Base-by-base conservation (phyloP, 2,797 vertebrate species). In the Danio kyathit region DNA sequence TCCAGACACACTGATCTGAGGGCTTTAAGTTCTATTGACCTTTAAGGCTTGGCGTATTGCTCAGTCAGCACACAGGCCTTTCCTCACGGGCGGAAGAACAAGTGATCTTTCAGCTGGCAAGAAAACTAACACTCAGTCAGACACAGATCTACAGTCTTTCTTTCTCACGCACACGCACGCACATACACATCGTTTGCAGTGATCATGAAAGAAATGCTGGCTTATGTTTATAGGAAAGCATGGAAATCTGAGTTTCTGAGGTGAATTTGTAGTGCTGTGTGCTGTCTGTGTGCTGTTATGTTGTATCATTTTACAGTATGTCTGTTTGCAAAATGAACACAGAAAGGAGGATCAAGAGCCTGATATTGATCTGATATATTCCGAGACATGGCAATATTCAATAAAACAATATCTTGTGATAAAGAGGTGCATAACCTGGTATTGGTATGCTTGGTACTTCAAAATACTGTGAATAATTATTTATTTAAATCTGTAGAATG, bases 1-100 rank as follows among this genome's bases (percentile, higher is more conserved):
- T 5, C 14, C 63, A 79, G 76, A 51, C 21, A 17, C 54, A 70
- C 9, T 40, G 71, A 79, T 82, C 79, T 86, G 83, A 85, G 82
- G 88, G 59, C 85, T 75, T 86, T 54, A 79, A 89, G 82, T 73
- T 60, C 56, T 67, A 4, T 72, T 85, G 90, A 91, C 85, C 87
- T 88, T 86, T 83, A 80, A 87, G 82, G 82, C 79, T 40, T n/a
- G 0, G 78, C 61, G 70, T 83, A 80, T 84, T 46, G 46, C 71
- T 79, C 82, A 21, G 67, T 51, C 44, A 77, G 73, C 71, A 79
- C 63, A 78, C 60, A 17, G 43, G 43, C 14, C 7, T 80, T 83
- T 63, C 69, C 69, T 86, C 82, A 63, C 17, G 16, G 38, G 6
- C 3, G 13, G 12, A n/a, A 49, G 66, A 74, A 65, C 87, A 57